Percentiles rank a stretch among this genome's conserved stretches.
These are phyloP conservation scores for Nanorana parkeri DNA, from an alignment of 2,113 vertebrate species.

Conservation along the genomic window DNA sequence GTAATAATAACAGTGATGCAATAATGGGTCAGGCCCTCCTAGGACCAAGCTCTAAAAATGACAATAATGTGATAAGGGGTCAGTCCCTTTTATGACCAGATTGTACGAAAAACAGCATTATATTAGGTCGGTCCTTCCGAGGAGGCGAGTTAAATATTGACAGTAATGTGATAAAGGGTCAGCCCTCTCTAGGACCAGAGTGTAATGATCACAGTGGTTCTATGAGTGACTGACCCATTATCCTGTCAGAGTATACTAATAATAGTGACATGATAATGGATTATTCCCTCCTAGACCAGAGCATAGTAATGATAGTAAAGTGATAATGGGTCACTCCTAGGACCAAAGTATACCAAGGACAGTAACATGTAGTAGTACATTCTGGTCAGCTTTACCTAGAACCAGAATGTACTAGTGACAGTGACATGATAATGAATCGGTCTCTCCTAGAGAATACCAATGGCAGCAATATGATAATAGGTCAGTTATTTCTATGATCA, in stretches of 20 bases:
- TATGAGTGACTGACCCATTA: too few relatives aligned
- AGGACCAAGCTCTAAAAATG: background rate
- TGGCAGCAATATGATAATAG: background rate
- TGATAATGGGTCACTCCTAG: too few relatives aligned
- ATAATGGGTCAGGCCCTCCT: background rate
- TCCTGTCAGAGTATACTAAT: too few relatives aligned
- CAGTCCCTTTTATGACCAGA: background rate
- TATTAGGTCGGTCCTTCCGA: background rate
- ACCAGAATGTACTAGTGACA: background rate
- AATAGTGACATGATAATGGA: too few relatives aligned
- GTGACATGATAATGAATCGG: background rate
- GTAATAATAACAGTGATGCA: background rate
- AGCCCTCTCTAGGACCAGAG: too few relatives aligned
- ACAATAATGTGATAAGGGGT: background rate
- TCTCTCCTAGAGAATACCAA: background rate
- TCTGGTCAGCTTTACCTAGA: too few relatives aligned
- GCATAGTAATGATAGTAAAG: too few relatives aligned
- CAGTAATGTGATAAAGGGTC: too few relatives aligned
- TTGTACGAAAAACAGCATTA: background rate
- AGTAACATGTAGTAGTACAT: too few relatives aligned
- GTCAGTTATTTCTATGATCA: background rate
- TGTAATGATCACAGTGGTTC: too few relatives aligned
- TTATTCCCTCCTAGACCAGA: too few relatives aligned
- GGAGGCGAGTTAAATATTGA: background rate
- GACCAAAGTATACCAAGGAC: too few relatives aligned